Evolutionary conservation across 2,888 invertebrate genomes (phyloP), one percentile per base, ranked within the genome.

Genomic region (Lissocephala sabroskyi): DNA sequence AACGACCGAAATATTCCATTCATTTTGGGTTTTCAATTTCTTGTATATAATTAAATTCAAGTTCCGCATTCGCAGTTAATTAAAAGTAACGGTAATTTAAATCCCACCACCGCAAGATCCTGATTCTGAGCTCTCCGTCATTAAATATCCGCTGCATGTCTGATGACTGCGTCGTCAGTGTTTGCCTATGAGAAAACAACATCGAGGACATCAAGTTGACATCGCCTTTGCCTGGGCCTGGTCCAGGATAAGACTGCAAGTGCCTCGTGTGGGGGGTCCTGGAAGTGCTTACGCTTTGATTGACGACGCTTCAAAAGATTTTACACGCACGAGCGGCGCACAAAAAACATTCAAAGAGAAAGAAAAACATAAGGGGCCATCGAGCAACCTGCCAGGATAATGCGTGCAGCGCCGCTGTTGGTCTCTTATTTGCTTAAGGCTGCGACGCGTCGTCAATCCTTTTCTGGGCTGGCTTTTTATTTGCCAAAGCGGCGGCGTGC

Each of bases 251-350:
- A 52, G 48, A 45, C 41, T 54, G 53, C 36, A 53, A 58, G 54
- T 52, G 56, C 35, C 41, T 43, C 29, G 11, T 26, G 9, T 13
- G 19, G 33, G 41, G 47, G 6, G 41, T 1, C 17, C 23, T 10
- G 35, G 43, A 68, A 73, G 62, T 61, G 63, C 65, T 68, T 57
- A 66, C 59, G 43, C 66, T 59, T 57, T 74, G 68, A 68, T 68
- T 71, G 75, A 75, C 65, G 75, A 71, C 55, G 71, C 63, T 57
- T 67, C 63, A 67, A 75, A 63, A 75, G 67, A 67, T 71, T 75
- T 75, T 71, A 65, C 63, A 67, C 71, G 75, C 70, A 75, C 70
- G 70, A 67, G 61, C 65, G 65, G 56, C 64, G 51, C 56, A 50
- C 39, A 36, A 36, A 49, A 49, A 41, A 28, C 44, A 52, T 48